Evolutionary conservation across 2,797 vertebrate genomes (phyloP).

Genomic region (Periophthalmus magnuspinnatus): DNA sequence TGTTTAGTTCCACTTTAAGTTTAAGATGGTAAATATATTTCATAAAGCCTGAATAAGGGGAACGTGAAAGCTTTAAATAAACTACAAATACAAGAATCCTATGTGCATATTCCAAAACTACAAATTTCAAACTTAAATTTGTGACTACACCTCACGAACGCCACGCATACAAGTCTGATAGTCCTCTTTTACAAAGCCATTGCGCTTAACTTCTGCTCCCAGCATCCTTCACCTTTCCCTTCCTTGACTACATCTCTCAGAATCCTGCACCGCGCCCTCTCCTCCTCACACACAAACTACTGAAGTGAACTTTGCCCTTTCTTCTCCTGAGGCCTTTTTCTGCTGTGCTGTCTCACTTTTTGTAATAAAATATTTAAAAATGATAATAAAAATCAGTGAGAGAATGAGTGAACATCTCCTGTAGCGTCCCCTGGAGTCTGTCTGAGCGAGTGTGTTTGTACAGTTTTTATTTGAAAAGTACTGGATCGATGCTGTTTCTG

Average conservation of each 20-base stretch:
- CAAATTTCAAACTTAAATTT: neutral
- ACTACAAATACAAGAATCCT: neutral
- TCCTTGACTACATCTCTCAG: slow-evolving; percentile 1
- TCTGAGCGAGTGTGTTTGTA: slow-evolving; percentile 39
- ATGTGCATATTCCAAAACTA: neutral
- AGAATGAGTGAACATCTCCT: neutral
- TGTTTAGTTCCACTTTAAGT: too few relatives aligned
- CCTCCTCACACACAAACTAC: neutral
- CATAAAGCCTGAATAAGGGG: neutral
- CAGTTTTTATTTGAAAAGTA: slow-evolving; percentile 36
- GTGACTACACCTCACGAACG: neutral
- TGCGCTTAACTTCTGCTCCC: slow-evolving; percentile 6
- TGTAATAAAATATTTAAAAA: neutral
- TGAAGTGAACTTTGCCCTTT: slow-evolving; percentile 1
- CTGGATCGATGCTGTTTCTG: slow-evolving; percentile 6
- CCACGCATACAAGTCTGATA: slow-evolving; percentile 23
- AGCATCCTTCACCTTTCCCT: slow-evolving; percentile 19
- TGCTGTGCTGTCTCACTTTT: slow-evolving; percentile 8
- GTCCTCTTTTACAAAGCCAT: slow-evolving; percentile 36
- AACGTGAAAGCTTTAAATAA: neutral
- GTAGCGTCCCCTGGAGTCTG: slow-evolving; percentile 10
- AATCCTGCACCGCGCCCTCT: neutral
- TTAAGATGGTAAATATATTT: neutral
- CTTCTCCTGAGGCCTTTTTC: slow-evolving; percentile 10
- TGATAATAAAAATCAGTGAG: neutral